Percentiles rank a stretch among this genome's conserved stretches.
Conservation (phyloP, 2,888 invertebrate species). For the Spodoptera littoralis region DNA sequence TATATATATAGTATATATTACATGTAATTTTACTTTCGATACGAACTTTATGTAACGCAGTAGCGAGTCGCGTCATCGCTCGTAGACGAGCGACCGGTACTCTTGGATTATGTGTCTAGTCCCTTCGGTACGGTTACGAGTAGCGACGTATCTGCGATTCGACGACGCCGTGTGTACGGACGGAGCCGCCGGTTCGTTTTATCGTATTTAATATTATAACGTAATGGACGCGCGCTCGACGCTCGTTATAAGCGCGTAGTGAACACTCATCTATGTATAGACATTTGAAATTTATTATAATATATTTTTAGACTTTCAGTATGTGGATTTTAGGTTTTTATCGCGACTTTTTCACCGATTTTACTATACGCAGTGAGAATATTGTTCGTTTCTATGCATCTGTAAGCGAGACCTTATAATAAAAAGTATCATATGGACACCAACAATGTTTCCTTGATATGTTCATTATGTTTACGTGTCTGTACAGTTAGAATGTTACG, state of each 20-base stretch:
- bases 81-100: conserved; percentile 61
- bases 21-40: conserved; percentile 74
- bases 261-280: conserved; percentile 87
- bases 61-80: conserved; percentile 64
- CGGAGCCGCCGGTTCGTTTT: conserved; percentile 68
- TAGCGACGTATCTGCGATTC: conserved; percentile 63
- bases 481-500: conserved; percentile 86
- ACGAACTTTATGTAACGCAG: conserved; percentile 68
- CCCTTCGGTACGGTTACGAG: conserved; percentile 65
- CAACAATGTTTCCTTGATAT: conserved; percentile 76
- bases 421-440: conserved; percentile 75
- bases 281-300: conserved; percentile 88
- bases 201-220: conserved; percentile 79
- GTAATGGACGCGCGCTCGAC: conserved; percentile 76
- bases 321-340: conserved; percentile 87
- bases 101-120: conserved; percentile 71
- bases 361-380: conserved; percentile 82
- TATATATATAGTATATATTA: conserved; percentile 61
- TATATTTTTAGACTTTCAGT: conserved; percentile 88
- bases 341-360: conserved; percentile 86
- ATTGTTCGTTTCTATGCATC: conserved; percentile 82
- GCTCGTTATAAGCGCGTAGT: conserved; percentile 80
- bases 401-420: conserved; percentile 82
- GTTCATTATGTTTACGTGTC: conserved; percentile 76
- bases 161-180: conserved; percentile 62